Percentiles rank a stretch among this genome's conserved stretches.
phyloP scores from a whole-genome alignment of 2,888 invertebrate genomes.

The Ischnura elegans region DNA sequence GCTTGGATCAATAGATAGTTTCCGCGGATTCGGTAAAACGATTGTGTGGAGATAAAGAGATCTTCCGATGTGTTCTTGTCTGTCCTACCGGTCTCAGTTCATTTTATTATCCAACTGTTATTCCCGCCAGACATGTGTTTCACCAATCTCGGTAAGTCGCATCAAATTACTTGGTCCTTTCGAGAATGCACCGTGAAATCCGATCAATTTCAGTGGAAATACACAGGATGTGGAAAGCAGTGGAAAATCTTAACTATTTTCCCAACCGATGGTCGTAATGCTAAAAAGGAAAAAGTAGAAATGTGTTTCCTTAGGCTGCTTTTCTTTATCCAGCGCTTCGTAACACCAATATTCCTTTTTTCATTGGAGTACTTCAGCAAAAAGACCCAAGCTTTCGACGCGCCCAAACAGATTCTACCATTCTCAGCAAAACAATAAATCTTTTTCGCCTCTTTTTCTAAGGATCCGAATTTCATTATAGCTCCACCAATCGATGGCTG shows the following conservation, averaged over 20 bases:
- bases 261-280: neutral
- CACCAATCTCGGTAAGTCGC: neutral
- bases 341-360: neutral
- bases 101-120: neutral
- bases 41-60: neutral
- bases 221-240: neutral
- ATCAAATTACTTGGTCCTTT: neutral
- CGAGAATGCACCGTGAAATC: neutral
- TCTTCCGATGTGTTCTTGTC: neutral
- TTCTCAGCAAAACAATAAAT: no score
- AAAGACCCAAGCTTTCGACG: no score
- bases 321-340: neutral
- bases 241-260: neutral
- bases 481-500: no score
- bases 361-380: neutral
- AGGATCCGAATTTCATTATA: no score
- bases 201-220: neutral
- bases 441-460: no score
- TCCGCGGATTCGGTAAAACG: neutral
- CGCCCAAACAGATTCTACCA: no score
- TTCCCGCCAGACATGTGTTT: neutral
- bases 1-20: neutral
- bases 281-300: neutral
- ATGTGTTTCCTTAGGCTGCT: neutral
- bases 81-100: no score